Base-by-base conservation (phyloP, 1,140 invertebrate genomes). In the Zophobas atratus region DNA sequence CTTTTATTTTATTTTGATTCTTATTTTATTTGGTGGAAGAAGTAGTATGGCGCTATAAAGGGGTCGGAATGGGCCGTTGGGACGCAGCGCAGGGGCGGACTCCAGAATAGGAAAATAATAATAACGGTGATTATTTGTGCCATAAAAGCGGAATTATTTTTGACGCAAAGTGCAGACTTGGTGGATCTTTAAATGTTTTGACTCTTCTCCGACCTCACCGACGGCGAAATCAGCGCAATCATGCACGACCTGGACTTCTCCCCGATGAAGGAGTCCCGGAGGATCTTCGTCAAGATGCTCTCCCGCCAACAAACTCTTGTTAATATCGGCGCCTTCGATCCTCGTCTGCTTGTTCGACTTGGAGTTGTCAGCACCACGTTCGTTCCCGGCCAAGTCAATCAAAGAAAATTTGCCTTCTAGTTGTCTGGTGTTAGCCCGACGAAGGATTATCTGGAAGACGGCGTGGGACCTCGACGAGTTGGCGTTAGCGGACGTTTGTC, bases 271-370 rank as follows among this genome's bases (percentile, higher is more conserved):
- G 96, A 98, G 88, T 99, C 98, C 81, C 98, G 92, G 71, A 99
- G 88, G 63, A 99, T 98, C 89, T 99, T 97, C 51, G 98, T 99
- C 33, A 99, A 89, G 88, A 99, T 99, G 83, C 96, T 98, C 39
- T 96, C 97, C 85, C 98, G 98, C 98, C 53, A 99, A 87, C 2
- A 99, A 88, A 55, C 97, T 98, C 87, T 99, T 99, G 88, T 99
- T 99, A 78, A 99, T 99, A 88, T 99, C 98, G 56, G 98, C 98
- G 78, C 98, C 98, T 91, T 99, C 98, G 93, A 99, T 97, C 81
- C 97, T 90, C 1, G 97, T 99, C 89, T 98, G 97, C 75, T 97
- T 88, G 88, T 99, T 97, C 41, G 98, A 94, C 82, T 96, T 97
- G n/a, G 94, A 97, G 36, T 98, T 99, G 87, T 99, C 98, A 4